Percentiles rank a stretch among this genome's conserved stretches.
Conservation (phyloP, 2,113 vertebrate species). For the Trogon melanurus region DNA sequence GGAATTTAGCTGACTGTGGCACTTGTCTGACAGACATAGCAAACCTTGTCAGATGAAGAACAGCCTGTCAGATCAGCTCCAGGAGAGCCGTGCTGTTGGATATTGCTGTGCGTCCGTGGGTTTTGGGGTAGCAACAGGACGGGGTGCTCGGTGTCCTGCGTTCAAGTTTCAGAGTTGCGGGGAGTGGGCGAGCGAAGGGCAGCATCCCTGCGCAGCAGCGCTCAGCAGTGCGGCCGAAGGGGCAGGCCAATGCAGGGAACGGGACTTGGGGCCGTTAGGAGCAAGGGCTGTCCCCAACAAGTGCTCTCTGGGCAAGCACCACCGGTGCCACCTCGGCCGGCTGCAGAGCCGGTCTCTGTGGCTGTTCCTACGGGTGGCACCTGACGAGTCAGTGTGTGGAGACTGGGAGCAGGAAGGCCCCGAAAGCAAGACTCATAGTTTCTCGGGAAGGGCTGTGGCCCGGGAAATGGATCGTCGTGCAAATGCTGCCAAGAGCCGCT, state of each 20-base stretch:
- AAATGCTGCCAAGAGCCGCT: accelerated
- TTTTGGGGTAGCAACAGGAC: neutral
- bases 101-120: too few species aligned
- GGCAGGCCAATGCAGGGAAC: accelerated
- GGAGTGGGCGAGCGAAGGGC: accelerated
- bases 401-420: accelerated
- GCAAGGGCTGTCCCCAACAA: neutral
- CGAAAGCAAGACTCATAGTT: accelerated
- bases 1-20: neutral
- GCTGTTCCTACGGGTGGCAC: accelerated
- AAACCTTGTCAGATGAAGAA: accelerated
- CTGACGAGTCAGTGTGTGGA: accelerated
- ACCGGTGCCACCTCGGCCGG: accelerated
- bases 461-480: accelerated
- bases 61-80: neutral
- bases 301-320: accelerated
- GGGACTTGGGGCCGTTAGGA: accelerated
- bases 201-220: too few species aligned
- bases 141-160: accelerated
- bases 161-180: accelerated
- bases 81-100: accelerated
- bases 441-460: neutral
- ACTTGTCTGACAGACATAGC: neutral
- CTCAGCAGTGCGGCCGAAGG: too few species aligned
- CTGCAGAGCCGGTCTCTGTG: accelerated